Evolutionary conservation across 1,140 invertebrate species (phyloP).

Genomic region (Dendrolimus punctatus): DNA sequence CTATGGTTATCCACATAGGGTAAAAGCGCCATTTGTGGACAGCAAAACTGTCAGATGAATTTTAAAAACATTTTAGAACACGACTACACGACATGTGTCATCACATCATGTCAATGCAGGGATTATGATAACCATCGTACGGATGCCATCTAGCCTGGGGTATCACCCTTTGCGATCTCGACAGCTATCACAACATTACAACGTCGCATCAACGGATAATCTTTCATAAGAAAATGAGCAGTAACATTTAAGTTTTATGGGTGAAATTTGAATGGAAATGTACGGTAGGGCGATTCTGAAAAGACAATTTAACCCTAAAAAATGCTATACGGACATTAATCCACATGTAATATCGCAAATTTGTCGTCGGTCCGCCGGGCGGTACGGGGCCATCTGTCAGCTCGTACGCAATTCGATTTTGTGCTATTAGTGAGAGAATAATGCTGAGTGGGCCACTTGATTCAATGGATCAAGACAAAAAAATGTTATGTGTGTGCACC

Average conservation of each 20-base stretch:
- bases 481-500: conserved; percentile 4
- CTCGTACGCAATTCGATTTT: conserved; percentile 55
- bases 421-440: conserved; percentile 41
- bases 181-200: conserved; percentile 16
- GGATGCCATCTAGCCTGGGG: conserved; percentile 63
- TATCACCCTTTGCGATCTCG: conserved; percentile 67
- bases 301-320: conserved; percentile 72
- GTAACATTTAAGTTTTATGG: conserved; percentile 17
- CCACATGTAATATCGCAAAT: conserved; percentile 70
- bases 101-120: conserved; percentile 71
- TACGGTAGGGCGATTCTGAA: conserved; percentile 48
- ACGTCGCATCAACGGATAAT: conserved; percentile 16
- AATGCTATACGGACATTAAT: conserved; percentile 67
- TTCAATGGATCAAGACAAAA: conserved; percentile 27
- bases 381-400: conserved; percentile 55
- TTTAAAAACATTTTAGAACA: conserved; percentile 63
- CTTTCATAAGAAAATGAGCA: conserved; percentile 4
- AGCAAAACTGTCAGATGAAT: conserved; percentile 11
- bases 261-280: conserved; percentile 8
- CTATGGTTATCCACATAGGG: conserved; percentile 28
- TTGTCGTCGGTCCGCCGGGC: conserved; percentile 57
- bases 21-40: conserved; percentile 5
- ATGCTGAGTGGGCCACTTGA: conserved; percentile 34
- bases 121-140: conserved; percentile 71
- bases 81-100: conserved; percentile 69